These are phyloP conservation scores for Papilio demoleus DNA, from an alignment of 2,888 invertebrate species.

Conservation along the genomic window DNA sequence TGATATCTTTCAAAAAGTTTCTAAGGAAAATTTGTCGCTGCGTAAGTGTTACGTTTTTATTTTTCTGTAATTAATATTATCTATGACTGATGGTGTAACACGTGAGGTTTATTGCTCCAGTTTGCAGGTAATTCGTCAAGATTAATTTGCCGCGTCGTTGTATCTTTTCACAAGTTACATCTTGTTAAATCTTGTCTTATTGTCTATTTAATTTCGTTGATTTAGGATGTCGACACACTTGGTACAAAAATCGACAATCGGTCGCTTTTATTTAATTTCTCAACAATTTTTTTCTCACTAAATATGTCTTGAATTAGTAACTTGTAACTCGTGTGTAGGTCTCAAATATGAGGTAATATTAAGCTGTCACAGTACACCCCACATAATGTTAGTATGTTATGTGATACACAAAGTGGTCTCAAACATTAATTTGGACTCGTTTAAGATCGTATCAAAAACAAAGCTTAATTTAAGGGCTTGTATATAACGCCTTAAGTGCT, in stretches of 20 bases:
- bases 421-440: not conserved
- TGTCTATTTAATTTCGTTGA: conserved; percentile 70
- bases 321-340: not conserved
- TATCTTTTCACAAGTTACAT: conserved; percentile 58
- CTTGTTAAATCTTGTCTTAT: conserved; percentile 59
- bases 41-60: conserved; percentile 51
- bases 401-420: not conserved
- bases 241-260: not conserved
- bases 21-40: conserved; percentile 56
- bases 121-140: conserved; percentile 20
- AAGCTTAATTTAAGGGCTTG: too few species aligned
- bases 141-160: conserved; percentile 35
- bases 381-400: not conserved
- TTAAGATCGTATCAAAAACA: too few species aligned
- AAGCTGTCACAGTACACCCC: not conserved
- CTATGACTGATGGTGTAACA: conserved; percentile 38
- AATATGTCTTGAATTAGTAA: not conserved
- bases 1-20: conserved; percentile 62
- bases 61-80: conserved; percentile 30
- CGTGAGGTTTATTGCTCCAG: conserved; percentile 19
- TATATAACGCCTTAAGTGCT: too few species aligned
- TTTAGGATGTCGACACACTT: conserved; percentile 45
- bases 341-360: not conserved
- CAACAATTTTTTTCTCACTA: not conserved
- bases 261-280: not conserved